Percentiles rank a stretch among this genome's conserved stretches.
These are phyloP conservation scores for Istiophorus platypterus DNA, from an alignment of 2,113 vertebrate genomes.

Conservation along the genomic window DNA sequence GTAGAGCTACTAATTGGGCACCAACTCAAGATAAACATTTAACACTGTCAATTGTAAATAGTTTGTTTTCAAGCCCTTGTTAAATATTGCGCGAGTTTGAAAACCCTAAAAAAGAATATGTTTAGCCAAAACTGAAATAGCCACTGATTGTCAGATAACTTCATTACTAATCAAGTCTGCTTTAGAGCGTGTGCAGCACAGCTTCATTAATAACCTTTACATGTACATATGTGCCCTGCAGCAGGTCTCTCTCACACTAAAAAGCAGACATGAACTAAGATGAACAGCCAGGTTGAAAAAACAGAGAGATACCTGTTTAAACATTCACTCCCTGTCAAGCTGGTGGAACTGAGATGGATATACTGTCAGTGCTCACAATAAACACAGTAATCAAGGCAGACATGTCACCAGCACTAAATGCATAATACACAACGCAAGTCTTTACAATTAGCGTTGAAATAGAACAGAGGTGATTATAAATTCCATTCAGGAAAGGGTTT, in stretches of 20 bases:
- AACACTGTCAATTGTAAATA: neutral
- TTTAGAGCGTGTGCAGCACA: neutral
- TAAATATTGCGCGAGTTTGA: neutral
- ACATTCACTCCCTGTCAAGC: conserved; percentile 28
- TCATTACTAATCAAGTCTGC: neutral
- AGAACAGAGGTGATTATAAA: conserved; percentile 92
- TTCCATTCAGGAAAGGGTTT: conserved; percentile 92
- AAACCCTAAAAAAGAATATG: neutral
- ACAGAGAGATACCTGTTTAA: conserved; percentile 28
- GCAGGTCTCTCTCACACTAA: conserved; percentile 4
- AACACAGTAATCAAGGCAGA: conserved; percentile 77
- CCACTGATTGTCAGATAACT: neutral
- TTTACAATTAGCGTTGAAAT: conserved; percentile 92
- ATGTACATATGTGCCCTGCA: neutral
- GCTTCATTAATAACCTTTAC: neutral
- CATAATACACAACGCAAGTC: conserved; percentile 62
- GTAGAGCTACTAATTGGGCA: neutral
- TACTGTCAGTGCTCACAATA: conserved; percentile 42
- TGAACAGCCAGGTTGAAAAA: conserved; percentile 30
- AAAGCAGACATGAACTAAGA: neutral
- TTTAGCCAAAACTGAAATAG: neutral
- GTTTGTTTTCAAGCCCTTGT: neutral
- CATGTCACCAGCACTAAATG: conserved; percentile 64
- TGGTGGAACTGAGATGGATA: conserved; percentile 36
- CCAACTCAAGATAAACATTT: neutral